phyloP scores from a whole-genome alignment of 2,888 invertebrate genomes.

The Thyatira batis region DNA sequence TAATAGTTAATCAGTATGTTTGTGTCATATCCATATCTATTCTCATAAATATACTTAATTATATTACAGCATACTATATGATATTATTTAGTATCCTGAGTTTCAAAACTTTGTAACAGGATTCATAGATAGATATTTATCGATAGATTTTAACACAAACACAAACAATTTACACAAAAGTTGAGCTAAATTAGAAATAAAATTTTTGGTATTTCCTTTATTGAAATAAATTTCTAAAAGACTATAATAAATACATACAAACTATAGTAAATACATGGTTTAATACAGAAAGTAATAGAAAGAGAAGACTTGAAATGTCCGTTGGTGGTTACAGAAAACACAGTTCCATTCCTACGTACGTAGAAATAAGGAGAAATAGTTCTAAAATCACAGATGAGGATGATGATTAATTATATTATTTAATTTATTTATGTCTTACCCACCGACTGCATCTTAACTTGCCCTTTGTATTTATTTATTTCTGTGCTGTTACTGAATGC shows the following conservation, averaged over 20 bases:
- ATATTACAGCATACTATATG: too few relatives aligned
- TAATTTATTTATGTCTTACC: slow-evolving; percentile 8
- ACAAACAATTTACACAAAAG: too few relatives aligned
- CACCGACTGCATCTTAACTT: slow-evolving; percentile 29
- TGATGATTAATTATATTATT: slow-evolving; percentile 6
- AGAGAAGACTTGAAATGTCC: slow-evolving; percentile 55
- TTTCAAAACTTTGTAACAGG: too few relatives aligned
- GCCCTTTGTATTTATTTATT: slow-evolving; percentile 22
- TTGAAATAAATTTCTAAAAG: not conserved
- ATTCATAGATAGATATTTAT: too few relatives aligned
- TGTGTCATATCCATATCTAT: too few relatives aligned
- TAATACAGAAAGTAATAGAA: slow-evolving; percentile 54
- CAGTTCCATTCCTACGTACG: slow-evolving; percentile 59
- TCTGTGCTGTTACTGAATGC: slow-evolving; percentile 26
- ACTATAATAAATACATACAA: too few relatives aligned
- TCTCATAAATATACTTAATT: too few relatives aligned
- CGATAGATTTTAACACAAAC: too few relatives aligned
- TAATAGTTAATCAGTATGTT: too few relatives aligned
- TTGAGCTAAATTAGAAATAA: not conserved
- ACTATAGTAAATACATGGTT: slow-evolving; percentile 44
- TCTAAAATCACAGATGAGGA: slow-evolving; percentile 26
- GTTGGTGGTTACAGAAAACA: slow-evolving; percentile 47
- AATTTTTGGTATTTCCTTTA: not conserved
- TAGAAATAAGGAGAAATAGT: slow-evolving; percentile 66
- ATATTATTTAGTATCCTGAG: too few relatives aligned